phyloP scores from a whole-genome alignment of 1,140 invertebrate species.

The Cydia strobilella region DNA sequence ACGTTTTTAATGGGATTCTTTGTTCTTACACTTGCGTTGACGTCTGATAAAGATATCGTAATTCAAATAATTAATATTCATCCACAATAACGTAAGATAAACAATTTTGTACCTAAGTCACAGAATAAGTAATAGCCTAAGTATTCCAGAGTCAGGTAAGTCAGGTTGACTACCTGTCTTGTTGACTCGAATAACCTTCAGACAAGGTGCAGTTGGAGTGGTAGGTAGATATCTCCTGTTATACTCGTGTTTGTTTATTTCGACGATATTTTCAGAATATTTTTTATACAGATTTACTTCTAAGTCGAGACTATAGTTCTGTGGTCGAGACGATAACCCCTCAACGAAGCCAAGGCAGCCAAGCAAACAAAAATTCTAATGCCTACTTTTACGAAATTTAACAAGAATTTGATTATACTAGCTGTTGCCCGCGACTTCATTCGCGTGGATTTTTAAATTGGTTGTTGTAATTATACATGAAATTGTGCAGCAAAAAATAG shows the following conservation, averaged over 20 bases:
- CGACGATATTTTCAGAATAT: not conserved
- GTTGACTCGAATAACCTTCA: constrained; percentile 12
- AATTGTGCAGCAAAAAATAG: too few species aligned
- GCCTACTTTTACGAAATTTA: too few species aligned
- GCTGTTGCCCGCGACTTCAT: too few species aligned
- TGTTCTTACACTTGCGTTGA: not conserved
- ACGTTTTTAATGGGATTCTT: not conserved
- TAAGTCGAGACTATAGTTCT: too few species aligned
- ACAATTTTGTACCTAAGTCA: not conserved
- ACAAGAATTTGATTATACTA: too few species aligned
- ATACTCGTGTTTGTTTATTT: not conserved
- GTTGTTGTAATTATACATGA: too few species aligned
- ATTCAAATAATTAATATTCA: constrained; percentile 7
- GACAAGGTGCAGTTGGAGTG: constrained; percentile 2
- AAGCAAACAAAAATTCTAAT: not conserved
- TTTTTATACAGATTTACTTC: not conserved
- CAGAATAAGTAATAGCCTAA: too few species aligned
- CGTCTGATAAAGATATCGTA: not conserved
- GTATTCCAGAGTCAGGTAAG: not conserved
- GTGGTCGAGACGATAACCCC: not conserved
- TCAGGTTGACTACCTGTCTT: constrained; percentile 13
- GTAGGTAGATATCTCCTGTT: not conserved
- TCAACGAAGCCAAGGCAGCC: not conserved
- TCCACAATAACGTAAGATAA: not conserved
- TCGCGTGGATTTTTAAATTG: too few species aligned